Conservation (phyloP, 2,888 invertebrate genomes). For the Ariolimax columbianus region DNA sequence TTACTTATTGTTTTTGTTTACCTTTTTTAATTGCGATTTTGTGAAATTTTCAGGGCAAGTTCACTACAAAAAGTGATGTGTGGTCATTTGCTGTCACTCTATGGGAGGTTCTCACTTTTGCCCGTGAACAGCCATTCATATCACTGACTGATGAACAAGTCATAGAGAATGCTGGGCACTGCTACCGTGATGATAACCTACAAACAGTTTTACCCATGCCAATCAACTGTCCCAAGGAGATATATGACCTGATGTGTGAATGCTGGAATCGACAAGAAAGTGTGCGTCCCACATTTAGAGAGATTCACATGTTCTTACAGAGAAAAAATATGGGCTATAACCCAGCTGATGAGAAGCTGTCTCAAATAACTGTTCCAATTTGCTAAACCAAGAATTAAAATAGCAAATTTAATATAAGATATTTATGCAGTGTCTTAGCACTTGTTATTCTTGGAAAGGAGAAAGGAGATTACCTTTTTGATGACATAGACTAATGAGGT, state of each 20-base stretch:
- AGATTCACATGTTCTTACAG: conserved; percentile 90
- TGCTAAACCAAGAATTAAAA: conserved; percentile 61
- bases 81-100: conserved; percentile 94
- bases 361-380: conserved; percentile 72
- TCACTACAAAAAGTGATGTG: conserved; percentile 91
- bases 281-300: conserved; percentile 90
- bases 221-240: conserved; percentile 89
- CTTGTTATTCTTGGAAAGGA: not conserved
- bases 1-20: no score
- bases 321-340: conserved; percentile 79
- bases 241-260: conserved; percentile 93
- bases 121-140: conserved; percentile 88
- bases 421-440: not conserved
- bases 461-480: not conserved
- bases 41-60: conserved; percentile 89
- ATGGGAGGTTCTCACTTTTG: conserved; percentile 90
- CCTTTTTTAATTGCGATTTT: no score
- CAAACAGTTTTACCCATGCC: conserved; percentile 84
- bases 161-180: conserved; percentile 87
- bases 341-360: conserved; percentile 76
- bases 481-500: not conserved
- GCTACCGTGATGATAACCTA: conserved; percentile 86
- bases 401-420: not conserved
- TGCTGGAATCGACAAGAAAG: conserved; percentile 91
- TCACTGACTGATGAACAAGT: conserved; percentile 88